These are phyloP conservation scores for Cheilosia impressa DNA, from an alignment of 2,888 invertebrate genomes.

Conservation along the genomic window DNA sequence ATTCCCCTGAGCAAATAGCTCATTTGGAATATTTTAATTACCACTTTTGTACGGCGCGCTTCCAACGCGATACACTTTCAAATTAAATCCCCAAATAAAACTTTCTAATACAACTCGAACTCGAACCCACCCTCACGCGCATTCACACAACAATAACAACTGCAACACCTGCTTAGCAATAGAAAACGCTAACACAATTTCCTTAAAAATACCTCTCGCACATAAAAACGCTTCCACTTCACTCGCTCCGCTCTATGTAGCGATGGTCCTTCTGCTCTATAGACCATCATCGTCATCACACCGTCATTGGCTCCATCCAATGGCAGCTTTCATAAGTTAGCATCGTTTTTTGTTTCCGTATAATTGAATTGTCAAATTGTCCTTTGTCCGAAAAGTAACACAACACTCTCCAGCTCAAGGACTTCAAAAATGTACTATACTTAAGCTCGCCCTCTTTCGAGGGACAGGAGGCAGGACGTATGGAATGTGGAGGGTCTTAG, in stretches of 20 bases:
- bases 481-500: neutral
- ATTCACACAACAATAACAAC: neutral
- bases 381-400: constrained; percentile 69
- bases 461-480: too few species aligned
- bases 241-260: constrained; percentile 9
- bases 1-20: constrained; percentile 34
- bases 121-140: neutral
- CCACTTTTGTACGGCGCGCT: constrained; percentile 12
- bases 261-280: neutral
- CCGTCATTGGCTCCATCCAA: constrained; percentile 27
- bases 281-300: constrained; percentile 28
- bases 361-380: constrained; percentile 75
- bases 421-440: constrained; percentile 49
- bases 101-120: constrained; percentile 21
- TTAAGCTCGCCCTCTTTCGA: neutral
- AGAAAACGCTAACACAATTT: constrained; percentile 40
- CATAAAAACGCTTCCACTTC: constrained; percentile 62
- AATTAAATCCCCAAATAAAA: constrained; percentile 67
- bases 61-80: constrained; percentile 25
- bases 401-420: constrained; percentile 45
- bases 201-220: constrained; percentile 29
- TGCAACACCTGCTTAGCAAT: constrained; percentile 48
- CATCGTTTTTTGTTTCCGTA: constrained; percentile 71
- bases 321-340: constrained; percentile 71
- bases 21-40: constrained; percentile 67